Base-by-base conservation (phyloP, 2,888 invertebrate genomes). In the Cephus pulcher region DNA sequence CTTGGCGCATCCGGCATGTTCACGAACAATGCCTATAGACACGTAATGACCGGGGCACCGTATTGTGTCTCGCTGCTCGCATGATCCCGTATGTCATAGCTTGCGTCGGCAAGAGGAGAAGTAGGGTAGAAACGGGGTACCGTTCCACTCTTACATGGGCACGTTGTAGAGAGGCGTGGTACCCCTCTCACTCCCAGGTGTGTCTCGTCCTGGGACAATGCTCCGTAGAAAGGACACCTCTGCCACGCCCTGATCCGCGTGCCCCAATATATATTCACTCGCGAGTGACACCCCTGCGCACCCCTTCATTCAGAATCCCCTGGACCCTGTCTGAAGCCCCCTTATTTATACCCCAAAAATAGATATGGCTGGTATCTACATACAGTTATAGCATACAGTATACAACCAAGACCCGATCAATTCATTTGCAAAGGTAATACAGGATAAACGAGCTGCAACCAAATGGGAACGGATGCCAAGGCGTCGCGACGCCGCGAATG, bases 211-310 rank as follows among this genome's bases (percentile, higher is more conserved):
- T 85, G 84, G 87, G 86, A 82, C 88, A 89, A 86, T 87, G 83
- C 86, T 84, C 84, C 85, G 87, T 88, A 89, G 89, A 89, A 89
- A 90, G 89, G 90, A 88, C 88, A 88, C 86, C 85, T 83, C 84
- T 82, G 86, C 86, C 89, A 89, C 91, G 90, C 91, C 91, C 89
- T 85, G 88, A 90, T 88, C 87, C 87, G 84, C 87, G 86, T 88
- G 89, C 90, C 89, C 90, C 88, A 88, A 90, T 90, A 40, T 40
- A 40, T 40, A 90, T 88, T 89, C 88, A 82, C 87, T 86, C 86
- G 84, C 79, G 80, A 82, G 81, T 81, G 73, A 80, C 76, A 69
- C 78, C 34, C 76, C 40, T 80, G 76, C 75, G 77, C 74, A n/a
- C 76, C 81, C 82, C 79, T 78, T 80, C 6, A 40, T 40, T 40